Base-by-base conservation (phyloP, 2,113 vertebrate species). In the Pipa parva region DNA sequence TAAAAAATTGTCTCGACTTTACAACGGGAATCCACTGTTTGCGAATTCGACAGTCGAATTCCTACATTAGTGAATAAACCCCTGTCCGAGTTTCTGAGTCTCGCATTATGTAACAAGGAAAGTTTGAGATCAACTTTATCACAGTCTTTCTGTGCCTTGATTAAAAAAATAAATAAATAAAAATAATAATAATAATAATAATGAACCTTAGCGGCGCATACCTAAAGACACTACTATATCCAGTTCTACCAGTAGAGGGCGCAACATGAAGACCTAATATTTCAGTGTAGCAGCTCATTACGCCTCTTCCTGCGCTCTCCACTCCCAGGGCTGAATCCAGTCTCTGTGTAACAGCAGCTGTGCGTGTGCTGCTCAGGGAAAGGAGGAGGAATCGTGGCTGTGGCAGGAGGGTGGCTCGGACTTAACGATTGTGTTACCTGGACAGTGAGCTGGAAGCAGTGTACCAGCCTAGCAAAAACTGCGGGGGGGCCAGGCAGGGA, bases 351-450 rank as follows among this genome's bases (percentile, higher is more conserved):
- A 29, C 56, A 51, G n/a, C n/a, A n/a, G n/a, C 56, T 59, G 51
- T 42, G n/a, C n/a, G n/a, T 59, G 64, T 68, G 42, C 37, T 39
- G 45, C 29, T 68, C 65, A 68, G 65, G 56, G 52, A 68, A 68
- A 68, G 65, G 56, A 68, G 64, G 65, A 59, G 63, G 56, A 37
- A 17, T 51, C 31, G 28, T 45, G 28, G 31, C 20, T 51, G 45
- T 45, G 42, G 15, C 28, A 15, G 42, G 55, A 58, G 36, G 29
- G 29, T 5, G 11, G 21, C 11, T 36, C 25, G 2, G 20, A 42
- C 17, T 42, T 42, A n/a, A 3, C n/a, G 21, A 27, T 20, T 33
- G 7, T n/a, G 27, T 5, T 15, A 8, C 52, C 50, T 31, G 11
- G 45, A 11, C 3, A 29, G 25, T 11, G 12, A 17, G 37, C 25